Evolutionary conservation across 2,113 vertebrate species (phyloP).

Genomic region (Barbus barbus): DNA sequence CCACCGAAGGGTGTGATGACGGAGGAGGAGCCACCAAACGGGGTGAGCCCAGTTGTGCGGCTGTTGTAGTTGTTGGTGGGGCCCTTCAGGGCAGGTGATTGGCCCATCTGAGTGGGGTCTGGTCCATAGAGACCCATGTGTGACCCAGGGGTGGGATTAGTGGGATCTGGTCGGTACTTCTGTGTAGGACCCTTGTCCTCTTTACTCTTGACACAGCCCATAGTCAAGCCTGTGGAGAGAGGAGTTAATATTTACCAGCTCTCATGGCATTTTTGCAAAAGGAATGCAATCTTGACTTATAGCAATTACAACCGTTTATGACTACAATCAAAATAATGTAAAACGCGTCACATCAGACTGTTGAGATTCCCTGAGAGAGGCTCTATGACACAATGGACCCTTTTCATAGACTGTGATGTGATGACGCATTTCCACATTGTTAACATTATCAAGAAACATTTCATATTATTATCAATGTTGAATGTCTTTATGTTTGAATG

Average conservation of each 20-base stretch:
- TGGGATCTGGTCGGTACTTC: slow-evolving; percentile 87
- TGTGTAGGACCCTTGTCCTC: slow-evolving; percentile 89
- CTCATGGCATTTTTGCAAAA: not conserved
- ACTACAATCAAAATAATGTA: not conserved
- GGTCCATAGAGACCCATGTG: slow-evolving; percentile 86
- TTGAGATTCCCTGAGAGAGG: too few relatives aligned
- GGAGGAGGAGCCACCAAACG: slow-evolving; percentile 79
- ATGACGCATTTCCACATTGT: too few relatives aligned
- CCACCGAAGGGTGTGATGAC: slow-evolving; percentile 80
- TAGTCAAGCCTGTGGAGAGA: slow-evolving; percentile 77
- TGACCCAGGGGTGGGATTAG: slow-evolving; percentile 72
- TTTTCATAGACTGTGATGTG: too few relatives aligned
- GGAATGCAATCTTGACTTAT: not conserved
- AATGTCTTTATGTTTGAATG: too few relatives aligned
- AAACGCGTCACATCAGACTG: too few relatives aligned
- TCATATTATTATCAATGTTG: too few relatives aligned
- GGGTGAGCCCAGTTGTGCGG: slow-evolving; percentile 71
- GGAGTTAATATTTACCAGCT: not conserved
- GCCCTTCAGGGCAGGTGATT: slow-evolving; percentile 71
- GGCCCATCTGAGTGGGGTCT: slow-evolving; percentile 84
- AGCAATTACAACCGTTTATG: not conserved
- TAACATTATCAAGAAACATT: too few relatives aligned
- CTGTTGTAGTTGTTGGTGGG: slow-evolving; percentile 74
- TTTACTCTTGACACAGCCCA: slow-evolving; percentile 99
- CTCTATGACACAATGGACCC: too few relatives aligned